Conservation (phyloP, 2,888 invertebrate genomes). For the Drosophila multiciliata region DNA sequence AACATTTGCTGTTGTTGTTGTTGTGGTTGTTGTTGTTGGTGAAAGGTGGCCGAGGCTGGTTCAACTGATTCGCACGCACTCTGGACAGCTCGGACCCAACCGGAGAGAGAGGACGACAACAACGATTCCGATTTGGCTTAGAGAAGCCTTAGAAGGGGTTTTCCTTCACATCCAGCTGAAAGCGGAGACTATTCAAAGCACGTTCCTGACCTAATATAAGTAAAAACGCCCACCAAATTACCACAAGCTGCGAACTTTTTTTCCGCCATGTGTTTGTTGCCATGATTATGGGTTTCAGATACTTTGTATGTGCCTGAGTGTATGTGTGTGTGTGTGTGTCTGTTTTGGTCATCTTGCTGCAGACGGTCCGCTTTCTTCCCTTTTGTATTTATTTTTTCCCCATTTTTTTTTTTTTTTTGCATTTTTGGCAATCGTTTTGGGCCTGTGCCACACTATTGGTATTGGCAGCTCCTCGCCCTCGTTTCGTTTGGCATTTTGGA, state of each 20-base stretch:
- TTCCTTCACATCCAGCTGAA: slow-evolving; percentile 17
- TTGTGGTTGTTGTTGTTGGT: slow-evolving; percentile 19
- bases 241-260: slow-evolving; percentile 82
- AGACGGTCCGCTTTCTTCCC: slow-evolving; percentile 52
- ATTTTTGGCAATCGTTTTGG: slow-evolving; percentile 58
- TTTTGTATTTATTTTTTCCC: slow-evolving; percentile 20
- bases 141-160: slow-evolving; percentile 61
- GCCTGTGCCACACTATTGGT: slow-evolving; percentile 46
- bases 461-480: slow-evolving; percentile 52
- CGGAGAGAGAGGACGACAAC: slow-evolving; percentile 36
- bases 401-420: slow-evolving; percentile 27
- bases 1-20: slow-evolving; percentile 28
- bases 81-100: slow-evolving; percentile 30
- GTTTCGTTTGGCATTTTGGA: slow-evolving; percentile 55
- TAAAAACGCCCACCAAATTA: slow-evolving; percentile 84
- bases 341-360: slow-evolving; percentile 48
- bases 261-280: slow-evolving; percentile 43
- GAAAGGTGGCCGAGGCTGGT: slow-evolving; percentile 58
- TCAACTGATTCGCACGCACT: slow-evolving; percentile 73
- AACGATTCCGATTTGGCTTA: slow-evolving; percentile 71
- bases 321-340: slow-evolving; percentile 17
- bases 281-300: slow-evolving; percentile 69
- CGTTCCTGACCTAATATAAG: slow-evolving; percentile 84
- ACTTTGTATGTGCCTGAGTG: slow-evolving; percentile 4
- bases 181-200: slow-evolving; percentile 78